Evolutionary conservation across 2,113 vertebrate genomes (phyloP), one percentile per base, ranked within the genome.

Genomic region (Phyllostomus hastatus): DNA sequence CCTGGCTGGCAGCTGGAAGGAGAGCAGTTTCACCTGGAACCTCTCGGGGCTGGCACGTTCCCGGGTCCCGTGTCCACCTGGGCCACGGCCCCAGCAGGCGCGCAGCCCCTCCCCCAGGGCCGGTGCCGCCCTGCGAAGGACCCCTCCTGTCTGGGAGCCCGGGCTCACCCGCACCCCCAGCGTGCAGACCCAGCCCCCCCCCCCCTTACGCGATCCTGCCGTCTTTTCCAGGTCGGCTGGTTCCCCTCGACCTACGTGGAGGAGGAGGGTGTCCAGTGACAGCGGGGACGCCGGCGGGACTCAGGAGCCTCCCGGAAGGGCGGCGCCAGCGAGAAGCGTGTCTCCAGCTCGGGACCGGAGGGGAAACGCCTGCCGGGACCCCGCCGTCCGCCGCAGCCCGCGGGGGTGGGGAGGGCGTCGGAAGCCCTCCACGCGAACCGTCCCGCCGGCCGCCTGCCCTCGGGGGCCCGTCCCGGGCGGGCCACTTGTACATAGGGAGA

Each of bases 231-330:
- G 99, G 99, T 99, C 0, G 99, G 99, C 94, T 99, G 99, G 99
- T 99, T 99, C 95, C 99, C 99, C 82, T 99, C 99, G 0, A 99
- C 99, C 0, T 99, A 99, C 0, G 99, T 99, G 79, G 99, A 99
- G 80, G 99, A 99, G 97, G 99, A 99, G 88, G 99, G 99, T 0
- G 97, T 99, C 79, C 99, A 99, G 93, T 99, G 99, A 99, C 31
- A 0, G 50, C 3, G 0, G 35, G 67, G 9, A 52, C 95, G 1
- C 67, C 16, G 66, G 12, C 91, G 59, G 95, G 95, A 95, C 96
- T 83, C 31, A 6, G 16, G 85, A 95, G 95, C 15, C n/a, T 94
- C 97, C 95, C 79, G 93, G 97, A 97, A 95, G 97, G 95, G 97
- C 91, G 8, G 86, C 97, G 91, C 96, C 90, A 46, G 83, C 66